phyloP scores from a whole-genome alignment of 2,888 invertebrate species.

The Hyles lineata region DNA sequence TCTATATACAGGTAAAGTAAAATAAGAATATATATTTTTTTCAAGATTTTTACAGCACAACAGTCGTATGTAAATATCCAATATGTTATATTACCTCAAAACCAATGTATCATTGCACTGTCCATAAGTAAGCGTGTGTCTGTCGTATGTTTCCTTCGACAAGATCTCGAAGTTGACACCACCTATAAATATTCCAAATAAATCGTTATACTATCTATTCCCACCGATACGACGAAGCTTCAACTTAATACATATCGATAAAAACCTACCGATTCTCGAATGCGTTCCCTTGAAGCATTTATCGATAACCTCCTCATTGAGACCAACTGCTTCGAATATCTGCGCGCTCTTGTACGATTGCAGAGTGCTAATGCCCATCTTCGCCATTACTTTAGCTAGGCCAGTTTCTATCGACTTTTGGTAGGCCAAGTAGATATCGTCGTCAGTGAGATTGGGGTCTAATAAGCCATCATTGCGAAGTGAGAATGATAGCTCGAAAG shows the following conservation, averaged over 20 bases:
- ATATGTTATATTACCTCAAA: no score
- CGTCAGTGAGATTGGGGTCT: conserved; percentile 90
- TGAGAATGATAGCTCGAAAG: conserved; percentile 95
- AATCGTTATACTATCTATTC: no score
- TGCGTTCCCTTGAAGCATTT: conserved; percentile 94
- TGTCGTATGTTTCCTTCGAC: conserved; percentile 92
- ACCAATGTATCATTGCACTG: conserved; percentile 88
- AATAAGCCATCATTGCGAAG: conserved; percentile 94
- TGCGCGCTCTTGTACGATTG: conserved; percentile 99
- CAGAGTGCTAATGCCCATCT: conserved; percentile 99
- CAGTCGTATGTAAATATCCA: not conserved
- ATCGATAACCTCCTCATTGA: conserved; percentile 96
- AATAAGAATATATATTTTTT: not conserved
- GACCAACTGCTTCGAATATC: conserved; percentile 99
- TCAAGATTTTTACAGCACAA: not conserved
- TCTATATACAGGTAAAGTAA: no score
- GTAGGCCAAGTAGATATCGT: conserved; percentile 93
- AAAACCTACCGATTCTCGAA: conserved; percentile 85
- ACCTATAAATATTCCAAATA: conserved; percentile 73
- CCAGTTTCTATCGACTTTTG: conserved; percentile 96
- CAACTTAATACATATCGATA: not conserved
- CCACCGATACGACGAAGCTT: no score
- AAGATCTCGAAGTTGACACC: conserved; percentile 96
- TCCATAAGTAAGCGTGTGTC: conserved; percentile 91
- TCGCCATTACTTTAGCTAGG: conserved; percentile 92